Evolutionary conservation across 2,113 vertebrate genomes (phyloP).

Genomic region (Mesoclemmys tuberculata): DNA sequence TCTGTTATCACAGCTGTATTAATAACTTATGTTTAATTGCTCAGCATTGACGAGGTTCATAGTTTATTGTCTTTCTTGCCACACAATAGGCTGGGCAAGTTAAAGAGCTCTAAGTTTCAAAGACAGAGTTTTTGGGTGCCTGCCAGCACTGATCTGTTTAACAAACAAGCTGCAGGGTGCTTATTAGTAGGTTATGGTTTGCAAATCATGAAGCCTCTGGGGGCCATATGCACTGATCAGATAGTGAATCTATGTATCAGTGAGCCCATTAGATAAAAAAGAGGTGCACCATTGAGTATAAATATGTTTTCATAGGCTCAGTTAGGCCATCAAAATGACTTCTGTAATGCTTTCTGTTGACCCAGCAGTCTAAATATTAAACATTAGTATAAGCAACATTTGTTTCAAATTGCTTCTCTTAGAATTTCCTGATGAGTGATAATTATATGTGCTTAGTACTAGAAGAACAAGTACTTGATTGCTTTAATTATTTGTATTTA

Average conservation of each 20-base stretch:
- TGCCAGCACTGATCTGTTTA: constrained; percentile 84
- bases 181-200: constrained; percentile 84
- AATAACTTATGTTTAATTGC: constrained; percentile 79
- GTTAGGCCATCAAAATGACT: constrained; percentile 71
- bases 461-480: constrained; percentile 65
- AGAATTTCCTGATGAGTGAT: constrained; percentile 69
- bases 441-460: constrained; percentile 53
- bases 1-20: constrained; percentile 76
- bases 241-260: constrained; percentile 74
- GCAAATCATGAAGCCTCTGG: constrained; percentile 78
- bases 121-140: constrained; percentile 77
- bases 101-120: constrained; percentile 81
- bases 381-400: constrained; percentile 72
- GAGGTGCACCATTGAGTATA: constrained; percentile 55
- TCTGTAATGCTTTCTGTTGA: constrained; percentile 74
- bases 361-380: constrained; percentile 78
- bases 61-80: constrained; percentile 79
- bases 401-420: constrained; percentile 72
- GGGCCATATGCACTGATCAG: constrained; percentile 80
- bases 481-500: constrained; percentile 58
- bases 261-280: constrained; percentile 72
- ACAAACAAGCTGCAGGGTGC: constrained; percentile 84
- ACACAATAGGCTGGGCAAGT: constrained; percentile 78
- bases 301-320: constrained; percentile 71
- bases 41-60: constrained; percentile 75